Conservation (phyloP, 2,113 vertebrate genomes). For the Microtus oregoni region DNA sequence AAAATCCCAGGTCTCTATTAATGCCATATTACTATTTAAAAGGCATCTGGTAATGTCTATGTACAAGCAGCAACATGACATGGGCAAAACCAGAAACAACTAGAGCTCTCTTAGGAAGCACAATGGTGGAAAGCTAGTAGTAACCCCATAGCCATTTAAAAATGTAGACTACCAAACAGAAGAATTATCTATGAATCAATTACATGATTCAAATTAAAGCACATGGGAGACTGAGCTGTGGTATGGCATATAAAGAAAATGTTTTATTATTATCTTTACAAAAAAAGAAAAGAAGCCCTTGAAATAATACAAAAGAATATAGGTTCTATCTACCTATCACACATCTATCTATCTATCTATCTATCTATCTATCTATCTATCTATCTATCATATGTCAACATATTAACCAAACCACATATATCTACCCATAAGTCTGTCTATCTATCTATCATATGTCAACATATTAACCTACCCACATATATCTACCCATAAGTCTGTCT, state of each 20-base stretch:
- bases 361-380: not conserved
- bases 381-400: too few relatives aligned
- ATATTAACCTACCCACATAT: not conserved
- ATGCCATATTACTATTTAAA: not conserved
- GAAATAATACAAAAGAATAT: not conserved
- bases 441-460: too few relatives aligned
- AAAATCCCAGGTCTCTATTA: not conserved
- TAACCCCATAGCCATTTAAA: not conserved
- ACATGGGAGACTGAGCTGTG: not conserved
- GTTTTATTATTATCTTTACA: not conserved
- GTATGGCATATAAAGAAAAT: not conserved
- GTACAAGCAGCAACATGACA: not conserved
- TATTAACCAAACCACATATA: not conserved
- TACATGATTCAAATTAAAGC: not conserved
- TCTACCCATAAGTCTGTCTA: not conserved
- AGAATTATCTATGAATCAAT: not conserved
- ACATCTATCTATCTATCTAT: not conserved
- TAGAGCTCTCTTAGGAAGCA: not conserved
- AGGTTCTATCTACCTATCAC: not conserved
- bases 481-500: not conserved
- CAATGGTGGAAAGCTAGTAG: not conserved
- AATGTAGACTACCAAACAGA: not conserved
- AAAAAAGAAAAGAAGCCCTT: not conserved
- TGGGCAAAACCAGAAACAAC: not conserved
- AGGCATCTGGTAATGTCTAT: not conserved